Evolutionary conservation across 2,113 vertebrate species (phyloP).

Genomic region (Balaeniceps rex): DNA sequence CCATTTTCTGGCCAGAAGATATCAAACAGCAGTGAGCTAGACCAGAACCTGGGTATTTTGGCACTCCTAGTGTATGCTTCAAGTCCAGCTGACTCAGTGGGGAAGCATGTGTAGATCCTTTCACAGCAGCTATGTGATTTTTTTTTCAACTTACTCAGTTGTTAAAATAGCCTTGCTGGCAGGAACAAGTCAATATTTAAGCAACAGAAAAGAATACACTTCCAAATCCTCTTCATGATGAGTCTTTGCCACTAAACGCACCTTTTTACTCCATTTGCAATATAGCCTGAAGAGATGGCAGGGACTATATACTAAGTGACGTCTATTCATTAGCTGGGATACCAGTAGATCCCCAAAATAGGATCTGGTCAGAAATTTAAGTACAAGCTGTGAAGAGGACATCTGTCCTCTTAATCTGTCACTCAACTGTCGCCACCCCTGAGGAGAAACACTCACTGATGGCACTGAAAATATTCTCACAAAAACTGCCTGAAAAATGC

Average conservation of each 20-base stretch:
- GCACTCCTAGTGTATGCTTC: not conserved
- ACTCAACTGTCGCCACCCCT: not conserved
- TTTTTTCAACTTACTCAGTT: not conserved
- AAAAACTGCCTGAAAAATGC: not conserved
- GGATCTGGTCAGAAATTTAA: not conserved
- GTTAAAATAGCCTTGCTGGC: not conserved
- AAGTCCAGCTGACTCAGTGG: slow-evolving; percentile 8
- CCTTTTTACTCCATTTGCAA: not conserved
- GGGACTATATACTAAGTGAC: not conserved
- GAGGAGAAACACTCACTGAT: not conserved
- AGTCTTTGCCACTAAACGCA: not conserved
- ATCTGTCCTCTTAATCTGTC: not conserved
- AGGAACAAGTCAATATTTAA: not conserved
- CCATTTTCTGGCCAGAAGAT: slow-evolving; percentile 14
- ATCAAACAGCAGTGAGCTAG: slow-evolving; percentile 9
- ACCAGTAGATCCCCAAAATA: not conserved
- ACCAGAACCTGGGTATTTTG: slow-evolving; percentile 7
- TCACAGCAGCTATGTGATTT: slow-evolving; percentile 13
- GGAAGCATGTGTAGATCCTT: slow-evolving; percentile 15
- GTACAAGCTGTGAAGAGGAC: not conserved
- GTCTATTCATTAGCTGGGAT: not conserved
- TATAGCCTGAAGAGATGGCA: not conserved
- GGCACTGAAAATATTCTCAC: not conserved
- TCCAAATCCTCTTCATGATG: not conserved
- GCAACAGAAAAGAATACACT: not conserved